A percentile compares a stretch with the other conserved stretches of the same genome.
phyloP scores from a whole-genome alignment of 92 coral and sea anemone species.

The Ricordea florida region DNA sequence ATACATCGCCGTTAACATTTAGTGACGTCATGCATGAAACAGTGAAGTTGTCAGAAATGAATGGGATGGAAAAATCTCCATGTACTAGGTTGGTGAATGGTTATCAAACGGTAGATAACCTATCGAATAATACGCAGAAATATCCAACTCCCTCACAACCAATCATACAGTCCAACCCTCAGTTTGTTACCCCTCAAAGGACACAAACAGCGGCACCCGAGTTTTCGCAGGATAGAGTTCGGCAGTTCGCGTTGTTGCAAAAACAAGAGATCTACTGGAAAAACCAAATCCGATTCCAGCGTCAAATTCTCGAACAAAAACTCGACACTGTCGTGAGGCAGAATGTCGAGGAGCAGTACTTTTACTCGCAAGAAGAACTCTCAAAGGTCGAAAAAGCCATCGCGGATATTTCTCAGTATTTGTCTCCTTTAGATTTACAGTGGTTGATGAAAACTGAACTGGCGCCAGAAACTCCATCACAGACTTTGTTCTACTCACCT shows the following conservation, averaged over 20 bases:
- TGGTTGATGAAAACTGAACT: constrained; percentile 51
- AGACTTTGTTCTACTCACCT: too few relatives aligned
- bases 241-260: constrained; percentile 35
- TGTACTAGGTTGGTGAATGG: neutral
- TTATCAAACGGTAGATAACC: neutral
- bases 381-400: constrained; percentile 70
- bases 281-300: constrained; percentile 65
- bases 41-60: neutral
- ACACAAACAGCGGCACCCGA: neutral
- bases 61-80: neutral
- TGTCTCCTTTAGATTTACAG: constrained; percentile 54
- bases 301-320: constrained; percentile 75
- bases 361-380: constrained; percentile 81
- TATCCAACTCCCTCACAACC: neutral
- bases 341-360: constrained; percentile 86
- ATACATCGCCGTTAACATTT: constrained; percentile 8
- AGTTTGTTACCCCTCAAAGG: neutral
- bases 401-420: constrained; percentile 47
- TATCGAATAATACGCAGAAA: neutral
- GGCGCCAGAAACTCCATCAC: neutral
- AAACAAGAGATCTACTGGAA: constrained; percentile 71
- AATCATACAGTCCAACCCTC: too few relatives aligned
- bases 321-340: constrained; percentile 70
- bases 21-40: neutral
- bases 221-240: constrained; percentile 25